Conservation (phyloP, 2,113 vertebrate species). For the Catharus bicknelli region DNA sequence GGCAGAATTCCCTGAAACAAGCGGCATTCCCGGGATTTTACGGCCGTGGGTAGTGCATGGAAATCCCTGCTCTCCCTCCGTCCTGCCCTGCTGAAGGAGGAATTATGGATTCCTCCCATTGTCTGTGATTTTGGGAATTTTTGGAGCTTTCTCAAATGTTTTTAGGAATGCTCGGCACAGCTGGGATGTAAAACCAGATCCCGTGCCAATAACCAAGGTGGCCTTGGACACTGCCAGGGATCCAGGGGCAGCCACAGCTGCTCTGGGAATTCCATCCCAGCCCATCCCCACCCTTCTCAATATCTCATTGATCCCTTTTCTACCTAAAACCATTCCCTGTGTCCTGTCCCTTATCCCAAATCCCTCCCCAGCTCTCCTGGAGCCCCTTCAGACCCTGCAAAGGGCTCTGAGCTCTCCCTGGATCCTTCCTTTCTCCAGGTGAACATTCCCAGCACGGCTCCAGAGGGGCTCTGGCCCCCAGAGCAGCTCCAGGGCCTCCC, state of each 20-base stretch:
- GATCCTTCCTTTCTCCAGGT: neutral
- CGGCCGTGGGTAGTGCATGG: accelerated
- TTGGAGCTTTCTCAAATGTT: accelerated
- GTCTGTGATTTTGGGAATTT: accelerated
- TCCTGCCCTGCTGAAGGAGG: neutral
- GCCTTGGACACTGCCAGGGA: neutral
- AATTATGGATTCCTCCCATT: accelerated
- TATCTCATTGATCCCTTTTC: accelerated
- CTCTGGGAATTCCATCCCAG: neutral
- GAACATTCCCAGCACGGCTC: neutral
- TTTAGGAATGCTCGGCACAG: neutral
- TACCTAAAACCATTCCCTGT: neutral
- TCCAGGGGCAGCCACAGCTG: neutral
- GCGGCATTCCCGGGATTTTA: neutral
- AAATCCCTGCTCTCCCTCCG: neutral
- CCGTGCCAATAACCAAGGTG: accelerated
- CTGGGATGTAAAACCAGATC: neutral
- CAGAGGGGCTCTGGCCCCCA: neutral
- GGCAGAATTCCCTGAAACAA: constrained; percentile 84
- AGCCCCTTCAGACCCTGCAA: accelerated
- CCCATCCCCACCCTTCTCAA: accelerated
- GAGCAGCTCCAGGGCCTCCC: neutral
- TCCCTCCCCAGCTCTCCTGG: neutral
- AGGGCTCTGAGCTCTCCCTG: neutral
- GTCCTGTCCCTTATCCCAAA: neutral